Percentiles rank a stretch among this genome's conserved stretches.
phyloP scores from a whole-genome alignment of 2,888 invertebrate genomes.

The Agonopterix heracliana region DNA sequence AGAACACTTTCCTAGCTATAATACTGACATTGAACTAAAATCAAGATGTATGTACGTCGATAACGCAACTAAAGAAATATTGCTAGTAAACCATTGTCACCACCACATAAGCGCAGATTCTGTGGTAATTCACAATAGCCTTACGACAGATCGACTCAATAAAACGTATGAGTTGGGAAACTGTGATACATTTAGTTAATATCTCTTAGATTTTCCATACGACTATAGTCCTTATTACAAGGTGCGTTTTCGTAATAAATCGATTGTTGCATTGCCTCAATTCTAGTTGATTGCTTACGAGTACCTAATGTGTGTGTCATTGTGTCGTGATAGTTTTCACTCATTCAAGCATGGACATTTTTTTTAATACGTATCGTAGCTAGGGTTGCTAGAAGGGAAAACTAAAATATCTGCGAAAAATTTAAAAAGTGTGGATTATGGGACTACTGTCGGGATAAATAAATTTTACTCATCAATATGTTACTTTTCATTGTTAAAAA shows the following conservation, averaged over 20 bases:
- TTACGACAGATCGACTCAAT: slow-evolving; percentile 5
- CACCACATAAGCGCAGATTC: not conserved
- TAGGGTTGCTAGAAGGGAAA: too few relatives aligned
- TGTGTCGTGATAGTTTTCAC: not conserved
- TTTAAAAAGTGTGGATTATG: too few relatives aligned
- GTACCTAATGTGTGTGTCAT: not conserved
- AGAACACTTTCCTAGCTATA: too few relatives aligned
- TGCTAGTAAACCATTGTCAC: slow-evolving; percentile 2
- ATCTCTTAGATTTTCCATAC: slow-evolving; percentile 4
- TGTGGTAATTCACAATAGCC: not conserved
- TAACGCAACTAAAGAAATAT: not conserved
- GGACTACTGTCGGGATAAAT: too few relatives aligned
- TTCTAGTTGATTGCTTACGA: not conserved
- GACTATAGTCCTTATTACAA: slow-evolving; percentile 1
- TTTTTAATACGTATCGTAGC: too few relatives aligned
- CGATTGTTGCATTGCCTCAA: not conserved
- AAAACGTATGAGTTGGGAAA: slow-evolving; percentile 5
- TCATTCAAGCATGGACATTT: too few relatives aligned
- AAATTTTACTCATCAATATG: too few relatives aligned
- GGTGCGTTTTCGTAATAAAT: not conserved
- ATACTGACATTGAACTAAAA: too few relatives aligned
- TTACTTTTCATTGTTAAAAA: too few relatives aligned
- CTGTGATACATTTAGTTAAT: slow-evolving; percentile 6
- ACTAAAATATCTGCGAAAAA: too few relatives aligned
- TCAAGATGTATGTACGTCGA: not conserved